Base-by-base conservation (phyloP, 2,113 vertebrate genomes). In the Eulemur rufifrons region DNA sequence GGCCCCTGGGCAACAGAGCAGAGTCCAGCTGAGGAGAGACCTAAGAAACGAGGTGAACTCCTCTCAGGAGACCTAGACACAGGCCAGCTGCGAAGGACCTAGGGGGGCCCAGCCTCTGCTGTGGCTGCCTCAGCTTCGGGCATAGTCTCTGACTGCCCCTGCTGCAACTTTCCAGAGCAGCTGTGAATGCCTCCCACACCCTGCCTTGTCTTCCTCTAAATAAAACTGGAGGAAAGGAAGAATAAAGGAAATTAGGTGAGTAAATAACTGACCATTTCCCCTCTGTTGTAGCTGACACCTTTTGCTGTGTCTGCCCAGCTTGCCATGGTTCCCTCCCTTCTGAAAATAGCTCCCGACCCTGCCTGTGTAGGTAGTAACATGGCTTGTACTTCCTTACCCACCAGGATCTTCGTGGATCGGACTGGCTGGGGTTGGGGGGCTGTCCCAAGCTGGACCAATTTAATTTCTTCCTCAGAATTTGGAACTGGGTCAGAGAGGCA, bases 381-480 rank as follows among this genome's bases (percentile, higher is more conserved):
- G 39, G 32, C 13, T 50, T 56, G 7, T 20, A 68, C 29, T 23
- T 86, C 20, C 20, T 34, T 56, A 47, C 29, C 4, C 52, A 54
- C n/a, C 32, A 84, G 42, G 18, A 23, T 68, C 45, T 78, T 68
- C 5, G 0, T 11, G 32, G 68, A 64, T 13, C 92, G n/a, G 32
- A 59, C 39, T 61, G 25, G 21, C 21, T 3, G 18, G 37, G 29
- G 5, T 17, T 4, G 15, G 13, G 45, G 32, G 74, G 18, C 52
- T 61, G 23, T 52, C 42, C 85, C 78, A 47, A 34, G 52, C 32
- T 50, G 32, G 18, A 42, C 61, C 56, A 42, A 54, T 37, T 74
- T 56, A 80, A 80, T 82, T 92, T 32, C 50, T 89, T 90, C 63
- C 37, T 95, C 47, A 78, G 56, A 83, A 42, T 90, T 29, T 95